Conservation (phyloP, 2,888 invertebrate genomes). For the Apodemia zela region DNA sequence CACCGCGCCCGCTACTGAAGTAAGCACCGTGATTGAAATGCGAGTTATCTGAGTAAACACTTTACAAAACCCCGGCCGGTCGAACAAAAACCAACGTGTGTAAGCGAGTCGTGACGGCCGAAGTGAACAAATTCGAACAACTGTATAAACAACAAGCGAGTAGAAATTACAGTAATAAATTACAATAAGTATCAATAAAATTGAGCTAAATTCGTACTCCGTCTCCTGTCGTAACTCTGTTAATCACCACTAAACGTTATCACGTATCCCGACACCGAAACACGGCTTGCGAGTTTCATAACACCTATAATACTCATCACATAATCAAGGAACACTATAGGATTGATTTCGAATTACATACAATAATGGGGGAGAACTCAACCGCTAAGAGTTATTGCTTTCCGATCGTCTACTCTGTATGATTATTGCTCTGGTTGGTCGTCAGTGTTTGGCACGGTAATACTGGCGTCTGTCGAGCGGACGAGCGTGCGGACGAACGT, state of each 20-base stretch:
- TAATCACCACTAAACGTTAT: constrained; percentile 34
- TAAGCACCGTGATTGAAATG: constrained; percentile 63
- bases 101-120: constrained; percentile 33
- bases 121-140: constrained; percentile 28
- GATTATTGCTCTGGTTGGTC: constrained; percentile 55
- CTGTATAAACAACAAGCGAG: constrained; percentile 58
- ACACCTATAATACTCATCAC: constrained; percentile 21
- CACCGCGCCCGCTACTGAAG: constrained; percentile 37
- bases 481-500: neutral
- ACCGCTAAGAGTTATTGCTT: constrained; percentile 44
- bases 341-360: constrained; percentile 17
- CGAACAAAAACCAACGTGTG: constrained; percentile 16
- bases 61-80: constrained; percentile 27
- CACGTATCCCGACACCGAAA: constrained; percentile 28
- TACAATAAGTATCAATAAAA: constrained; percentile 66
- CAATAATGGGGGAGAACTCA: constrained; percentile 9
- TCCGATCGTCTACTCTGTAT: constrained; percentile 41
- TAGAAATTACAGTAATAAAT: constrained; percentile 52
- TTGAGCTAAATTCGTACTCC: constrained; percentile 70
- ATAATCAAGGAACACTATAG: constrained; percentile 23
- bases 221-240: constrained; percentile 40
- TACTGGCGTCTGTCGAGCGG: constrained; percentile 31
- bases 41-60: constrained; percentile 54
- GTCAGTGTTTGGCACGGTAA: constrained; percentile 59
- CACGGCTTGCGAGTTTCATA: constrained; percentile 17